phyloP scores from a whole-genome alignment of 1,140 invertebrate genomes.

The Amyelois transitella region DNA sequence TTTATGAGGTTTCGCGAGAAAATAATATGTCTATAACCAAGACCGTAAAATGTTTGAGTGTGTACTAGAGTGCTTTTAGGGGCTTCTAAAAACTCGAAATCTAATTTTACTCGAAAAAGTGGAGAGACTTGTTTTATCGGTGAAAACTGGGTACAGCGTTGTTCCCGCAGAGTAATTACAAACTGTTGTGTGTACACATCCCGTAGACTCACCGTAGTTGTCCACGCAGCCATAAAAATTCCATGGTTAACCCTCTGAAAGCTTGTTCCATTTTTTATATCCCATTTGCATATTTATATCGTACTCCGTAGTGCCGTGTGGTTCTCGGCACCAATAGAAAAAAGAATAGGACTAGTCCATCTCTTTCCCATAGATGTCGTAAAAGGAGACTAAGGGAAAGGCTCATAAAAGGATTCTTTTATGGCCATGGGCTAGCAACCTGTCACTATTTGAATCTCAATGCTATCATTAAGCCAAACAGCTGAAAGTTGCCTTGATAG shows the following conservation, averaged over 20 bases:
- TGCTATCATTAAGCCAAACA: too few species aligned
- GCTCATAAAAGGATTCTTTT: too few species aligned
- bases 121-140: neutral
- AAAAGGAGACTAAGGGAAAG: too few species aligned
- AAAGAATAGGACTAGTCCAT: too few species aligned
- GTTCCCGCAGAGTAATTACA: neutral
- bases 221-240: neutral
- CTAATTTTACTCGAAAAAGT: conserved; percentile 2
- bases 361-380: too few species aligned
- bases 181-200: neutral
- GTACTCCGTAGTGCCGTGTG: too few species aligned
- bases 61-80: neutral
- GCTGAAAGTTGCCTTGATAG: too few species aligned
- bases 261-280: conserved; percentile 1
- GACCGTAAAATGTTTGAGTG: conserved; percentile 1
- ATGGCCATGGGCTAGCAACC: too few species aligned
- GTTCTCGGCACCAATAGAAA: too few species aligned
- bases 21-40: neutral
- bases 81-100: neutral
- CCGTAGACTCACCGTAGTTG: neutral
- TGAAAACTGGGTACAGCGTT: neutral
- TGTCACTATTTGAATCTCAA: too few species aligned
- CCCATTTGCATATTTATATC: neutral
- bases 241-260: neutral
- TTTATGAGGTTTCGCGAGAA: neutral